Conservation (phyloP, 2,113 vertebrate species). For the Oreotrochilus melanogaster region DNA sequence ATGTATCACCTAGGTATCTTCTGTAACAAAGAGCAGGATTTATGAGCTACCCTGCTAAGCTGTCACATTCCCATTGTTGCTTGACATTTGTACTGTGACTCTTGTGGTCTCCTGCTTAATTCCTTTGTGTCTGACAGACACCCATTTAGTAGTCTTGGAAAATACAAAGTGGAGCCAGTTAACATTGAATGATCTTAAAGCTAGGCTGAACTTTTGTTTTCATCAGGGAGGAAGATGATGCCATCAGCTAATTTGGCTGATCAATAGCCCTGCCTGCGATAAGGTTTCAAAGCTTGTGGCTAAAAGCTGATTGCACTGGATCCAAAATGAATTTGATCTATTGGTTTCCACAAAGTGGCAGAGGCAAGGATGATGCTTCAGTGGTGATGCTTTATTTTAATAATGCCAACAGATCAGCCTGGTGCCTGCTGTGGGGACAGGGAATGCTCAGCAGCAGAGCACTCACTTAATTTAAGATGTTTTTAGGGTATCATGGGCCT, state of each 20-base stretch:
- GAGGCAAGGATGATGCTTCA: slow-evolving; percentile 37
- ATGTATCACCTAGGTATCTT: neutral
- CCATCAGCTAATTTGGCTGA: slow-evolving; percentile 54
- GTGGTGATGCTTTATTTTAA: slow-evolving; percentile 58
- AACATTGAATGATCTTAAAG: slow-evolving; percentile 65
- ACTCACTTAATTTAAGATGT: neutral
- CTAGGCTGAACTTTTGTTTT: slow-evolving; percentile 53
- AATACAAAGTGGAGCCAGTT: slow-evolving; percentile 48
- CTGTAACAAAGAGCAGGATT: neutral
- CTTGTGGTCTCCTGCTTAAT: neutral
- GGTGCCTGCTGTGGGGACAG: slow-evolving; percentile 43
- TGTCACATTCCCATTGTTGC: slow-evolving; percentile 9
- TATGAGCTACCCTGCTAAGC: slow-evolving; percentile 10
- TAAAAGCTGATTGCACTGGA: slow-evolving; percentile 58
- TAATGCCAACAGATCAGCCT: slow-evolving; percentile 40
- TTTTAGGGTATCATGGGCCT: neutral
- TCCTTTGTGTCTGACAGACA: slow-evolving; percentile 40
- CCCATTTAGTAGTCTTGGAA: slow-evolving; percentile 34
- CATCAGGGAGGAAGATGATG: slow-evolving; percentile 38
- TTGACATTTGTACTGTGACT: neutral
- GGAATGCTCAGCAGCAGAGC: neutral
- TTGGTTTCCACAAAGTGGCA: slow-evolving; percentile 51
- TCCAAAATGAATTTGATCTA: slow-evolving; percentile 71
- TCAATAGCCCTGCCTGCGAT: slow-evolving; percentile 62
- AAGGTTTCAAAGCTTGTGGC: slow-evolving; percentile 65